Percentiles rank a stretch among this genome's conserved stretches.
phyloP scores from a whole-genome alignment of 2,797 vertebrate genomes.

The Lepus townsendii region DNA sequence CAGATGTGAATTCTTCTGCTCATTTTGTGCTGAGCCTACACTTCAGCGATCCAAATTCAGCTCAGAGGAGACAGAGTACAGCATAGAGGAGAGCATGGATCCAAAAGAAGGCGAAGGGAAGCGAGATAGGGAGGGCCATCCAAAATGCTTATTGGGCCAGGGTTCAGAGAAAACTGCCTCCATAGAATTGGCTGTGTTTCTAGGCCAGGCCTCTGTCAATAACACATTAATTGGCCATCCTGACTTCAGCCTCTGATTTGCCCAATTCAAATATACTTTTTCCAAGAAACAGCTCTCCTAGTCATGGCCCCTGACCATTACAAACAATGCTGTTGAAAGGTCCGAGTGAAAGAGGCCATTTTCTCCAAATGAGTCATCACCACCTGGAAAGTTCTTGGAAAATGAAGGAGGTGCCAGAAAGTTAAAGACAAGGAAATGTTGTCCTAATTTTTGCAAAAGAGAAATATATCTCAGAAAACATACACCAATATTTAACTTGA shows the following conservation, averaged over 20 bases:
- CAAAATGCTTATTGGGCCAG: conserved; percentile 72
- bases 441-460: conserved; percentile 65
- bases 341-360: conserved; percentile 79
- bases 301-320: conserved; percentile 84
- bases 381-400: conserved; percentile 86
- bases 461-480: conserved; percentile 71
- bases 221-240: conserved; percentile 83
- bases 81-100: conserved; percentile 54
- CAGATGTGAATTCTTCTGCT: conserved; percentile 76
- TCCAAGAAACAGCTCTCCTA: conserved; percentile 83
- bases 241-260: conserved; percentile 81
- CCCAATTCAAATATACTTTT: conserved; percentile 84
- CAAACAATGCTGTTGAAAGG: conserved; percentile 85
- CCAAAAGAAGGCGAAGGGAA: conserved; percentile 73
- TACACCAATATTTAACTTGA: conserved; percentile 71
- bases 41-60: conserved; percentile 74
- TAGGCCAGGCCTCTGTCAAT: conserved; percentile 81
- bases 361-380: conserved; percentile 83
- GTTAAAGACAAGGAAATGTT: conserved; percentile 78
- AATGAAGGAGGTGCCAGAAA: conserved; percentile 79
- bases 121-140: conserved; percentile 71
- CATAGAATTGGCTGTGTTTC: conserved; percentile 78
- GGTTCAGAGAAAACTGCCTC: conserved; percentile 79
- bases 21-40: conserved; percentile 70
- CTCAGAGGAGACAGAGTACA: conserved; percentile 72